Evolutionary conservation across 1,140 invertebrate species (phyloP).

Genomic region (Magallana gigas): DNA sequence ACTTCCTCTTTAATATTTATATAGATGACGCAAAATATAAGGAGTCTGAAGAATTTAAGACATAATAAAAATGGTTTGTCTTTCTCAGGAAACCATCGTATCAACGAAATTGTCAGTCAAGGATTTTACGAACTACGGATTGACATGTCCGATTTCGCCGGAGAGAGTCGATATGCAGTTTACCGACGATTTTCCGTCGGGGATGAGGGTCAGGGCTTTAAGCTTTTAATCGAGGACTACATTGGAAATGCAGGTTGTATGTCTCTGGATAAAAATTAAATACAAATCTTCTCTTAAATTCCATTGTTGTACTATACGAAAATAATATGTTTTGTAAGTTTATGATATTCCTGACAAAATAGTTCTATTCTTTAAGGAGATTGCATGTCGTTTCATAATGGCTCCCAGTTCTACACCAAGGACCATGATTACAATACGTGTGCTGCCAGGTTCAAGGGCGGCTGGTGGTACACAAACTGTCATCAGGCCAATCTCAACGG

Average conservation of each 20-base stretch:
- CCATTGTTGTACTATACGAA: no score
- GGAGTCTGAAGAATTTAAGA: no score
- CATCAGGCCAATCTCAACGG: conserved; percentile 83
- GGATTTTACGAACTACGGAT: conserved; percentile 50
- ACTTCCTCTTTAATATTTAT: no score
- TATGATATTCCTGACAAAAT: neutral
- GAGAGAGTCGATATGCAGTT: conserved; percentile 37
- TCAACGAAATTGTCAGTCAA: conserved; percentile 17
- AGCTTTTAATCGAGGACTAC: conserved; percentile 46
- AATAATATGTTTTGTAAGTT: conserved; percentile 65
- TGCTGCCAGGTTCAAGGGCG: conserved; percentile 71
- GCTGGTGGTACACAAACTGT: conserved; percentile 84
- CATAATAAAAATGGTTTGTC: no score
- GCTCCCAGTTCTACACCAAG: conserved; percentile 81
- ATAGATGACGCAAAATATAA: no score
- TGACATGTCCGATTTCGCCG: conserved; percentile 49
- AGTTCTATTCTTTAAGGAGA: conserved; percentile 17
- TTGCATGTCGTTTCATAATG: conserved; percentile 77
- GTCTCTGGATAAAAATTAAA: no score
- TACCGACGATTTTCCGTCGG: conserved; percentile 54
- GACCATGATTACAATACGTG: conserved; percentile 76
- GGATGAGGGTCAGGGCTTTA: conserved; percentile 37
- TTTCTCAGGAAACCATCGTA: neutral
- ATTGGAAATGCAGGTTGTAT: conserved; percentile 75
- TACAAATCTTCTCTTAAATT: no score